phyloP scores from a whole-genome alignment of 1,140 invertebrate genomes.

The Diprion similis region DNA sequence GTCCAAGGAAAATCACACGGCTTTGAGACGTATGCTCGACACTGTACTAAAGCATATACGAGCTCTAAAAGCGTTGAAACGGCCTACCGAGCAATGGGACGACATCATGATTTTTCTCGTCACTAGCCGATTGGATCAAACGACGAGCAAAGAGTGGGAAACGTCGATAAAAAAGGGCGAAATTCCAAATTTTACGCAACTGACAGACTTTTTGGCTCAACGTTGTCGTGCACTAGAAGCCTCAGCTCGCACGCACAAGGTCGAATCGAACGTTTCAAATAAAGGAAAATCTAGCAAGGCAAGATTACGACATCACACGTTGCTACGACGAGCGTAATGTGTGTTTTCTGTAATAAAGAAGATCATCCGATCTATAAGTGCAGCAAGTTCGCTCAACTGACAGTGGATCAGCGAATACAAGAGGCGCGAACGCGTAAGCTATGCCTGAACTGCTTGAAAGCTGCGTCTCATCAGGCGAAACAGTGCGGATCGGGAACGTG shows the following conservation, averaged over 20 bases:
- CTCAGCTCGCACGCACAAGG: constrained; percentile 1
- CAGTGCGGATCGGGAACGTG: constrained; percentile 22
- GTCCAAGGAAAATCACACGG: constrained; percentile 29
- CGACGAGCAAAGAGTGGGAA: constrained; percentile 19
- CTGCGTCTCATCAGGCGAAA: constrained; percentile 10
- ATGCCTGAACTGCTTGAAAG: constrained; percentile 27
- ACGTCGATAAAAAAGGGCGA: constrained; percentile 10
- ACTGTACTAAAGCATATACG: constrained; percentile 34
- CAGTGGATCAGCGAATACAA: constrained; percentile 1
- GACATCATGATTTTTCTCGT: constrained; percentile 23
- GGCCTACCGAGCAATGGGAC: constrained; percentile 14
- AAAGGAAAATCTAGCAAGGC: constrained; percentile 4
- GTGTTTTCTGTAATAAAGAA: constrained; percentile 3
- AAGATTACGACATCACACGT: not conserved
- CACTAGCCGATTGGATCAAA: not conserved
- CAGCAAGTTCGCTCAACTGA: constrained; percentile 10
- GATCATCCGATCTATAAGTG: constrained; percentile 2
- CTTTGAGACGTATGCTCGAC: constrained; percentile 35
- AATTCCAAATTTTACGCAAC: constrained; percentile 6
- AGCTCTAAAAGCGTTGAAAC: constrained; percentile 28
- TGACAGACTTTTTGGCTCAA: constrained; percentile 19
- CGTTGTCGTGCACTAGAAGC: constrained; percentile 24
- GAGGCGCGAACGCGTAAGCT: constrained; percentile 9
- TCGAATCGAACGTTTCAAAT: not conserved
- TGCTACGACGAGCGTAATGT: constrained; percentile 3